Evolutionary conservation across 2,797 vertebrate genomes (phyloP).

Genomic region (Pseudochromis fuscus): DNA sequence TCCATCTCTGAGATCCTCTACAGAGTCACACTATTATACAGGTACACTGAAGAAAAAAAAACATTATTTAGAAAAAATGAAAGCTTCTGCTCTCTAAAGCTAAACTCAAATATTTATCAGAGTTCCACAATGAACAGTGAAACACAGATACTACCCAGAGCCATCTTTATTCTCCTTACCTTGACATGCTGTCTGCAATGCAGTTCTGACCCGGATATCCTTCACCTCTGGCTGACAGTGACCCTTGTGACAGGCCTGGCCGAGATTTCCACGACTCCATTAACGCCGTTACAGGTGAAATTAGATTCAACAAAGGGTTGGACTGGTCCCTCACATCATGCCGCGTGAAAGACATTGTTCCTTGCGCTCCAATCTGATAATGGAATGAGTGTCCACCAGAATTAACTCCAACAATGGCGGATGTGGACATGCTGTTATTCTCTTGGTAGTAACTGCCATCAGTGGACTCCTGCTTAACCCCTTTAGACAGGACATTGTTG

Average conservation of each 20-base stretch:
- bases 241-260: slow-evolving; percentile 85
- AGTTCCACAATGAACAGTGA: background rate
- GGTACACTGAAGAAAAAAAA: slow-evolving; percentile 22
- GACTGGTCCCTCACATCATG: slow-evolving; percentile 94
- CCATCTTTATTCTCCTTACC: slow-evolving; percentile 76
- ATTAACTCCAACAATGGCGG: slow-evolving; percentile 99
- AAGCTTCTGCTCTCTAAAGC: slow-evolving; percentile 2
- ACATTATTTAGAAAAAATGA: slow-evolving; percentile 6
- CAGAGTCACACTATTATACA: slow-evolving; percentile 30
- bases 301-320: slow-evolving; percentile 96
- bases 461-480: slow-evolving; percentile 96
- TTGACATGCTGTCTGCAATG: slow-evolving; percentile 93
- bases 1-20: slow-evolving; percentile 45
- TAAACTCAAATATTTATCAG: background rate
- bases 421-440: slow-evolving; percentile 90
- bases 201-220: slow-evolving; percentile 94
- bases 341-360: slow-evolving; percentile 96
- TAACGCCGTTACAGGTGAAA: slow-evolving; percentile 93
- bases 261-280: slow-evolving; percentile 97
- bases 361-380: slow-evolving; percentile 99
- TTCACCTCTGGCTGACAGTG: slow-evolving; percentile 90
- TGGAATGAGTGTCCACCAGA: slow-evolving; percentile 99
- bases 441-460: slow-evolving; percentile 97
- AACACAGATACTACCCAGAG: background rate
- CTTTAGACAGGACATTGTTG: slow-evolving; percentile 89